Evolutionary conservation across 2,113 vertebrate species (phyloP).

Genomic region (Psittacus erithacus): DNA sequence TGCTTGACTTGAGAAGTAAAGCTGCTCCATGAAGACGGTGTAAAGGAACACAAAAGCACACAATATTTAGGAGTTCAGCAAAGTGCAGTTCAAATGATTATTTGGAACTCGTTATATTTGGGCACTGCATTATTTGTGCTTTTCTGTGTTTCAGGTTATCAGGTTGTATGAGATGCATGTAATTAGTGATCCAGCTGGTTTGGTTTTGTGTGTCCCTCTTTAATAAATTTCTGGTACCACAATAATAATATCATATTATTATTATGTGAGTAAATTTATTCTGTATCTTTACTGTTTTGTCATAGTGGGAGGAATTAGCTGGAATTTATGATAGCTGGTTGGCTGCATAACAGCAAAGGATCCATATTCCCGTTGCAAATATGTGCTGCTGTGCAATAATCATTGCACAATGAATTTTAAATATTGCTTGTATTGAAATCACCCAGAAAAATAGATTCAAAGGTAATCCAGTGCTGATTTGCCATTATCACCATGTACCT

Average conservation of each 20-base stretch:
- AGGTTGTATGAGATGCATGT: background rate
- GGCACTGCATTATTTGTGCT: background rate
- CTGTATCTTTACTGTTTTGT: background rate
- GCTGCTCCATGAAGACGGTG: background rate
- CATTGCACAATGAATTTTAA: background rate
- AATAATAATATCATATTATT: background rate
- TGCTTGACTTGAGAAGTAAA: background rate
- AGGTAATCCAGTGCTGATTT: background rate
- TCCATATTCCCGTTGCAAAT: background rate
- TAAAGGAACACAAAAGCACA: background rate
- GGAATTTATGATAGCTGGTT: background rate
- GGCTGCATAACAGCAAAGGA: background rate
- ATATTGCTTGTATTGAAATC: background rate
- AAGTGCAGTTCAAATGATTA: background rate
- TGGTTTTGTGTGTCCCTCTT: background rate
- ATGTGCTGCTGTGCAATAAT: background rate
- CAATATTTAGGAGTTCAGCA: background rate
- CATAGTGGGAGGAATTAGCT: background rate
- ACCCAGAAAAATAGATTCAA: background rate
- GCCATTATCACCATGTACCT: background rate
- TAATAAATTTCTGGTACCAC: background rate
- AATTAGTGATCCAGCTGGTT: background rate
- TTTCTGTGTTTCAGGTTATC: background rate
- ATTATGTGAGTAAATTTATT: background rate
- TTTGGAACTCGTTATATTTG: background rate